Conservation (phyloP, 2,797 vertebrate genomes). For the Chaetodon trifasciatus region DNA sequence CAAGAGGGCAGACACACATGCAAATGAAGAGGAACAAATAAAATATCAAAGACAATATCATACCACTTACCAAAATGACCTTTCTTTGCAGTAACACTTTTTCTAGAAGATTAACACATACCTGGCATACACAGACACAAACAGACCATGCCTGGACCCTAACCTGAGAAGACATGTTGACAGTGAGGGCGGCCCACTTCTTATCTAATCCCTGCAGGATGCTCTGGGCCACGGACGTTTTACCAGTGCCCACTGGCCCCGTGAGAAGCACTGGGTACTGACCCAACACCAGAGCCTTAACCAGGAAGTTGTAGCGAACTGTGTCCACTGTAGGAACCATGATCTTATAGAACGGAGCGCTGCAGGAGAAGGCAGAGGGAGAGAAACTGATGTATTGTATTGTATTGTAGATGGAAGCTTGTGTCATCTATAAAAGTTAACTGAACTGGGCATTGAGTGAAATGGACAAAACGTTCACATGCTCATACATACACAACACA, state of each 20-base stretch:
- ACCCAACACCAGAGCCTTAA: constrained; percentile 82
- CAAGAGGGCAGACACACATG: neutral
- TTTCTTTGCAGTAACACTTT: neutral
- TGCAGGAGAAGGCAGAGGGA: constrained; percentile 45
- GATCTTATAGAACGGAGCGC: constrained; percentile 88
- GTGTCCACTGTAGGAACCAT: constrained; percentile 93
- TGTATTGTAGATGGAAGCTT: neutral
- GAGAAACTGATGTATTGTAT: neutral
- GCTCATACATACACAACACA: neutral
- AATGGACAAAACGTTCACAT: neutral
- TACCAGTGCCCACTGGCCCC: constrained; percentile 91
- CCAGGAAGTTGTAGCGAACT: constrained; percentile 90
- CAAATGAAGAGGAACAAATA: neutral
- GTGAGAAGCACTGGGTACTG: constrained; percentile 89
- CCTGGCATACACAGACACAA: neutral
- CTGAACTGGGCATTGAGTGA: neutral
- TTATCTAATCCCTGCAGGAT: constrained; percentile 87
- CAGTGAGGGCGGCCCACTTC: constrained; percentile 87
- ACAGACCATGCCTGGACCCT: constrained; percentile 21
- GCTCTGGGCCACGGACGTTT: constrained; percentile 91
- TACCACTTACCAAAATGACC: neutral
- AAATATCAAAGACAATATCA: neutral
- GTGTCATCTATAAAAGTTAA: neutral
- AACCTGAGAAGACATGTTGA: constrained; percentile 96
- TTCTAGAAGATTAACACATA: neutral